Evolutionary conservation across 2,113 vertebrate species (phyloP).

Genomic region (Sterrhoptilus dennistouni): DNA sequence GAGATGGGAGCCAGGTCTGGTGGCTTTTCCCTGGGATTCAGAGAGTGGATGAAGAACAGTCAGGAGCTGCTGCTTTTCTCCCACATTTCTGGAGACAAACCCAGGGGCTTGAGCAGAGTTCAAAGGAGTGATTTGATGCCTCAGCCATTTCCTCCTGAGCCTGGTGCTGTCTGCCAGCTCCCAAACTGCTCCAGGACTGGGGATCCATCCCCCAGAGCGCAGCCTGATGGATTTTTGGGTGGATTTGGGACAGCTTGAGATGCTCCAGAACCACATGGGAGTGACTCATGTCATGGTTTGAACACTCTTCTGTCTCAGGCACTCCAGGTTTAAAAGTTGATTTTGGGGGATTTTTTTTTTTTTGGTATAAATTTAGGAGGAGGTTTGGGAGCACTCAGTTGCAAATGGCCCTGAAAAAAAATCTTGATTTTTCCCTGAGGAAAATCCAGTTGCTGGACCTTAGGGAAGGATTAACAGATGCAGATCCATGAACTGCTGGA

Average conservation of each 20-base stretch:
- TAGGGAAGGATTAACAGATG: background rate
- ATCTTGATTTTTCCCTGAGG: background rate
- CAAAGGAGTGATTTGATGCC: constrained; percentile 15
- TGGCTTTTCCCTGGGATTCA: background rate
- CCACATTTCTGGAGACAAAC: background rate
- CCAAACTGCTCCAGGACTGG: background rate
- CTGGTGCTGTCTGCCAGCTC: background rate
- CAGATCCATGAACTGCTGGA: background rate
- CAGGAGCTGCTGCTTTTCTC: background rate
- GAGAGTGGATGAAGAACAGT: background rate
- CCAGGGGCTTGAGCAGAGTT: background rate
- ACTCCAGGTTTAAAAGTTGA: background rate
- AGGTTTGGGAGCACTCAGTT: background rate
- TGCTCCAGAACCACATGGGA: background rate
- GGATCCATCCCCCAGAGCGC: background rate
- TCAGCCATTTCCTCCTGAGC: constrained; percentile 50
- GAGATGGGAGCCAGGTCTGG: background rate
- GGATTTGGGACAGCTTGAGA: background rate
- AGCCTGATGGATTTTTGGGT: background rate
- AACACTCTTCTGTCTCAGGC: background rate
- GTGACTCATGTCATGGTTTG: constrained; percentile 19
- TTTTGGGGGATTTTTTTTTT: background rate
- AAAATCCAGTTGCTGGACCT: background rate
- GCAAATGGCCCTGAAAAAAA: background rate
- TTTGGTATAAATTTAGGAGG: background rate